Evolutionary conservation across 2,888 invertebrate genomes (phyloP).

Genomic region (Melieria crassipennis): DNA sequence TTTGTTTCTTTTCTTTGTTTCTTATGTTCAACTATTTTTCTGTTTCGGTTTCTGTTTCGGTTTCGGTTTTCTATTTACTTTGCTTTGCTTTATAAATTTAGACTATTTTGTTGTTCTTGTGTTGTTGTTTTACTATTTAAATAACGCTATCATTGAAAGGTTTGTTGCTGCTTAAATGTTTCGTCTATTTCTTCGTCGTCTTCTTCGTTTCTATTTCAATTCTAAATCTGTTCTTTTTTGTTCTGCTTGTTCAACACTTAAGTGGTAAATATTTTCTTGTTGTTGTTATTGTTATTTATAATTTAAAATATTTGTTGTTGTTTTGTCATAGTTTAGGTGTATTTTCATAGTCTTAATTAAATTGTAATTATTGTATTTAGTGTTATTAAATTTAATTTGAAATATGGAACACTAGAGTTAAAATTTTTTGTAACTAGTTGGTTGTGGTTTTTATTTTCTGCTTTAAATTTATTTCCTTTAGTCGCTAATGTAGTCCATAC

Average conservation of each 20-base stretch:
- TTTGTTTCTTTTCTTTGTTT: conserved; percentile 17
- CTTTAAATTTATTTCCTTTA: conserved; percentile 4
- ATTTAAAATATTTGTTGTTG: conserved; percentile 43
- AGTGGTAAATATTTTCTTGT: conserved; percentile 5
- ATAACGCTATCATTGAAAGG: conserved; percentile 25
- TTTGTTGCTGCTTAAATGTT: conserved; percentile 25
- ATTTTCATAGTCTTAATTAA: conserved; percentile 21
- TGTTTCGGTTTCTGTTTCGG: conserved; percentile 42
- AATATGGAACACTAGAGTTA: conserved; percentile 58
- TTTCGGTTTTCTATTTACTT: conserved; percentile 16
- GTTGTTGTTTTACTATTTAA: conserved; percentile 33
- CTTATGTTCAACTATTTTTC: conserved; percentile 31
- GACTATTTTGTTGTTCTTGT: conserved; percentile 29
- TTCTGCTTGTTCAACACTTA: conserved; percentile 41
- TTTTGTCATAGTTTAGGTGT: conserved; percentile 21
- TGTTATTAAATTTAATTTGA: conserved; percentile 42
- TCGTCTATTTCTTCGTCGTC: conserved; percentile 29
- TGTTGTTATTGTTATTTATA: not conserved
- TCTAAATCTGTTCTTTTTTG: conserved; percentile 34
- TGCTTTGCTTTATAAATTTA: conserved; percentile 39
- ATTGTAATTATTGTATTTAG: conserved; percentile 38
- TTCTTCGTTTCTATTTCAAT: conserved; percentile 39
- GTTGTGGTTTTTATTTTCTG: conserved; percentile 19
- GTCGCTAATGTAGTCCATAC: not conserved
- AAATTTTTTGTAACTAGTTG: conserved; percentile 28